Evolutionary conservation across 2,113 vertebrate species (phyloP), one percentile per base, ranked within the genome.

Genomic region (Callopanchax toddi): DNA sequence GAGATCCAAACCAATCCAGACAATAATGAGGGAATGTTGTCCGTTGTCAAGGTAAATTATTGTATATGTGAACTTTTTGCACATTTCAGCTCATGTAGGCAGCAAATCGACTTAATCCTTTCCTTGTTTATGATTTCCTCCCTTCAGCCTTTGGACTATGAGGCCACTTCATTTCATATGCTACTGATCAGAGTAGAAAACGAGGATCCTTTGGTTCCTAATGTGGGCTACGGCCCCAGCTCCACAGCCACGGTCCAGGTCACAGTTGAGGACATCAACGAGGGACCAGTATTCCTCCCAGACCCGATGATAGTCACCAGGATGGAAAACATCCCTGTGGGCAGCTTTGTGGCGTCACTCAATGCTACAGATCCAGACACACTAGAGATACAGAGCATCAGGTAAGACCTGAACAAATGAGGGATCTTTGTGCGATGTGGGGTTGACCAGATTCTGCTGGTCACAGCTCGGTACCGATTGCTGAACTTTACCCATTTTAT

Each of bases 1-100:
- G 93, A 97, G 75, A 94, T 99, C 70, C 94, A 95, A 49, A 99
- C 97, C 63, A 98, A 99, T 76, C 94, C 94, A 0, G 93, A 96
- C 77, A 98, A 95, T 64, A 99, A 99, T 0, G 96, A 99, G 79
- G 97, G 97, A 34, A 98, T 99, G 96, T 91, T 99, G 11, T 96
- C 94, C 0, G 96, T 99, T 0, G 90, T 98, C 80, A 99, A 98
- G 91, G 97, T 99, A 87, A 86, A 36, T 9, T 16, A n/a, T 12
- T 25, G 5, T 12, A 7, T 4, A 34, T 7, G 9, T 26, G 42
- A 22, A 6, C 5, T 11, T 6, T 4, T 2, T 1, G n/a, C 18
- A 0, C 39, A 13, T 45, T 16, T 7, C n/a, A 16, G 15, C n/a
- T 13, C 15, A 34, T 15, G 0, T 5, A 6, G 1, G 25, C 20